Evolutionary conservation across 2,113 vertebrate genomes (phyloP), one percentile per base, ranked within the genome.

Genomic region (Pseudois nayaur): DNA sequence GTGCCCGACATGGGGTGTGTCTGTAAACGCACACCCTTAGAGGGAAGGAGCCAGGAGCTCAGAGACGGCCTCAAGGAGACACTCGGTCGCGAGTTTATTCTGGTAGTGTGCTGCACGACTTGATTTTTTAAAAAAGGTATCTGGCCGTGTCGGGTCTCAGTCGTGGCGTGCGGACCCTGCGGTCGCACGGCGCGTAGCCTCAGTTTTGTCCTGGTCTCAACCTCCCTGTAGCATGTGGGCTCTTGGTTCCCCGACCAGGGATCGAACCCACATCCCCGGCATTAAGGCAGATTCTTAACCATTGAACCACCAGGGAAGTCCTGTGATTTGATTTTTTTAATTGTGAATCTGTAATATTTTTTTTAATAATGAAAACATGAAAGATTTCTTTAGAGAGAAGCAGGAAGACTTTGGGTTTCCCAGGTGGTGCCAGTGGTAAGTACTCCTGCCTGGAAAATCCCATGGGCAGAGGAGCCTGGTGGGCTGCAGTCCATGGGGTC

Each of bases 1-100:
- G 9, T 0, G 3, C 15, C 5, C 3, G 2, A 6, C 23, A 2
- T 8, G 3, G 76, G 21, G 36, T 16, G 29, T 17, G 2, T 16
- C 2, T 27, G 43, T 8, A 6, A 27, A 23, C 33, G 1, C 10
- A 40, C 10, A 71, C 19, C 67, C 67, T 52, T 25, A 9, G 87
- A 29, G 48, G 8, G n/a, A 15, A 36, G 55, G 67, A 11, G 36
- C 40, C 0, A 0, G 52, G 64, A 54, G 45, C 8, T 21, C 43
- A 40, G n/a, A 62, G 79, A 23, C 1, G 5, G 79, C 33, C 52
- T 82, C 31, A 3, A 7, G 5, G 79, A 45, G 43, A 31, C 43
- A 6, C 33, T 15, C 54, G 1, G 33, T 27, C 4, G n/a, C 43
- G 15, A 4, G 8, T 64, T 62, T 52, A 17, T 45, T 40, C 17